Evolutionary conservation across 2,888 invertebrate genomes (phyloP), one percentile per base, ranked within the genome.

Genomic region (Drepana falcataria): DNA sequence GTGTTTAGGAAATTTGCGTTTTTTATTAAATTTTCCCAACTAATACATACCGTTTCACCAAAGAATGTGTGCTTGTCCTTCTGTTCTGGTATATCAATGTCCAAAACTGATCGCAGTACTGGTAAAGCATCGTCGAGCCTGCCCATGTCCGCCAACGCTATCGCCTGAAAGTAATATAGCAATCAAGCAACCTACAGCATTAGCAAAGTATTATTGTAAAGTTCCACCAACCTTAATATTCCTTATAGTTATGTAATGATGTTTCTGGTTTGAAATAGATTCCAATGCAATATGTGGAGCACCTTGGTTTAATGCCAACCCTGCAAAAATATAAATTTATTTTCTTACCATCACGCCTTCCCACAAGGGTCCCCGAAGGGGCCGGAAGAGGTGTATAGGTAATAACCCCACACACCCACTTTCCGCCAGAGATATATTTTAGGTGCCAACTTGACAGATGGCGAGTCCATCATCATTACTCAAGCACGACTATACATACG

Each of bases 281-380:
- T 96, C 96, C 37, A 96, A 62, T 0, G 95, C 94, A 48, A 94
- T 77, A 35, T 94, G 92, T 21, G 95, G 94, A 35, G 92, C 85
- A 33, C 93, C 93, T 77, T 95, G 94, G 49, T 93, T 94, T 40
- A 96, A 66, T 3, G 95, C 95, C 53, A 96, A 76, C 6, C 85
- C 93, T 91, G 71, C 2, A 54, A 47, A 9, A 51, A 49, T 53
- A 55, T 33, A 35, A 55, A 35, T 4, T 40, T 47, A 3, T 47
- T 47, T 47, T 47, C 47, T 47, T 21, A 47, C 7, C 7, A 1
- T 21, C 21, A 21, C 21, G 21, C 21, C 21, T 21, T 21, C 21
- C 21, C 21, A 21, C 21, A 21, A 21, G 21, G 21, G 21, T 21
- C 21, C 21, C 21, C 21, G 21, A 21, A 21, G 21, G 21, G 21